Conservation (phyloP, 92 coral and sea anemone genomes). For the Metridium senile region DNA sequence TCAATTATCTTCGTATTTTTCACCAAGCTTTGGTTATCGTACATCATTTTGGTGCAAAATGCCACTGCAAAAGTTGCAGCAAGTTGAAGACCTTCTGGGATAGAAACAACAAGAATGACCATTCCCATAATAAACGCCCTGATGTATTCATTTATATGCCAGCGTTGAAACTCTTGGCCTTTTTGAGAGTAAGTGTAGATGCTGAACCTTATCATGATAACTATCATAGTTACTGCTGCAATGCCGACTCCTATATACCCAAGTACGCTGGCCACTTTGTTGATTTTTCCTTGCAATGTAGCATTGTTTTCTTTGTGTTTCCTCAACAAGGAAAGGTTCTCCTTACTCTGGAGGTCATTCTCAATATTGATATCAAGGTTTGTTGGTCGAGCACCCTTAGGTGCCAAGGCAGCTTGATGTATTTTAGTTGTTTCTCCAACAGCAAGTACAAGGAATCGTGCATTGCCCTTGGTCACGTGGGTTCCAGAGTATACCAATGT, state of each 20-base stretch:
- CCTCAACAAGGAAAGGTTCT: constrained; percentile 34
- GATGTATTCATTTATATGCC: constrained; percentile 83
- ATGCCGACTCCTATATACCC: constrained; percentile 77
- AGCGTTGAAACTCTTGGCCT: constrained; percentile 53
- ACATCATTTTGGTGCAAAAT: constrained; percentile 89
- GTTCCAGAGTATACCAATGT: constrained; percentile 81
- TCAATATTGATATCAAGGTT: constrained; percentile 6
- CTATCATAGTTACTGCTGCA: constrained; percentile 75
- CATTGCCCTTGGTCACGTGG: constrained; percentile 91
- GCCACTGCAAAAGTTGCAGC: constrained; percentile 88
- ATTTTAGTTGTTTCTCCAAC: constrained; percentile 73
- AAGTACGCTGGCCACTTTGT: constrained; percentile 73
- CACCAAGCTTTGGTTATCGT: constrained; percentile 83
- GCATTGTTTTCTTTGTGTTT: constrained; percentile 58
- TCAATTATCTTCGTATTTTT: constrained; percentile 90
- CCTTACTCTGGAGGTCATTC: constrained; percentile 9
- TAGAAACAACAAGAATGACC: constrained; percentile 88
- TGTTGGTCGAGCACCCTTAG: constrained; percentile 11
- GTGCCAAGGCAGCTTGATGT: constrained; percentile 11
- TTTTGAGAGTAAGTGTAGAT: constrained; percentile 64
- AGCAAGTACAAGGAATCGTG: constrained; percentile 80
- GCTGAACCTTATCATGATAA: constrained; percentile 81
- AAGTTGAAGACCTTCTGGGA: constrained; percentile 94
- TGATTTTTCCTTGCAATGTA: constrained; percentile 81
- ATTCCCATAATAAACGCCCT: constrained; percentile 93